These are phyloP conservation scores for Amniataba percoides DNA, from an alignment of 2,797 vertebrate species.

Conservation along the genomic window DNA sequence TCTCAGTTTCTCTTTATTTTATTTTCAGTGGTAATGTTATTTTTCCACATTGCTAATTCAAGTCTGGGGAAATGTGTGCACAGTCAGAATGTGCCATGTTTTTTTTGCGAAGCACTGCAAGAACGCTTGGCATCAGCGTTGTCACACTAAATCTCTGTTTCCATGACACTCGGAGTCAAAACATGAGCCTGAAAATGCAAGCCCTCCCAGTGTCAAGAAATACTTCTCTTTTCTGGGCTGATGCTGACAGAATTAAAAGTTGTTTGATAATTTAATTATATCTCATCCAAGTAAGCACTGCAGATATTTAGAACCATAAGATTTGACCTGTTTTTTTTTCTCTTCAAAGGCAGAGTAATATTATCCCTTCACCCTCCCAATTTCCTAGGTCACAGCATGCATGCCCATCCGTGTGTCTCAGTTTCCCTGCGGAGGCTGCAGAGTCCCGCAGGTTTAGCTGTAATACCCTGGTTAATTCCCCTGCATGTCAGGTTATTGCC, in stretches of 20 bases:
- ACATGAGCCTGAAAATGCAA: conserved; percentile 67
- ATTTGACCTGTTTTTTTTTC: conserved; percentile 7
- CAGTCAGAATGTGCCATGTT: conserved; percentile 67
- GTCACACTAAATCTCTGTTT: conserved; percentile 81
- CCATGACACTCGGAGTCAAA: conserved; percentile 78
- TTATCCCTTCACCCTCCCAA: conserved; percentile 34
- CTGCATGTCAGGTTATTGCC: conserved; percentile 75
- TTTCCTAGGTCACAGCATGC: conserved; percentile 61
- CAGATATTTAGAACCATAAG: conserved; percentile 13
- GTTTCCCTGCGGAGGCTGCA: conserved; percentile 48
- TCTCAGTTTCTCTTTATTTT: not conserved
- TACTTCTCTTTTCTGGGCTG: conserved; percentile 29
- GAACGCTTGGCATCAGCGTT: conserved; percentile 74
- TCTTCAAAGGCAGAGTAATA: conserved; percentile 23
- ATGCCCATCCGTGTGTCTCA: conserved; percentile 43
- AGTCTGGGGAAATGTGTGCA: conserved; percentile 40
- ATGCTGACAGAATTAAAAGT: conserved; percentile 44
- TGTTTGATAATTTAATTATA: conserved; percentile 41
- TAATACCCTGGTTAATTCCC: conserved; percentile 77
- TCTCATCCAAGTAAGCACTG: conserved; percentile 8
- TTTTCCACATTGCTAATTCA: conserved; percentile 50
- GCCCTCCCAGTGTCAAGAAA: conserved; percentile 53
- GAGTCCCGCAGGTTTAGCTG: conserved; percentile 76
- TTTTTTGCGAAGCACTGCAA: conserved; percentile 74
- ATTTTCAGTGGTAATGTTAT: conserved; percentile 24